Percentiles rank a stretch among this genome's conserved stretches.
Evolutionary conservation across 2,797 vertebrate species (phyloP).

Genomic region (Tiaroga cobitis): DNA sequence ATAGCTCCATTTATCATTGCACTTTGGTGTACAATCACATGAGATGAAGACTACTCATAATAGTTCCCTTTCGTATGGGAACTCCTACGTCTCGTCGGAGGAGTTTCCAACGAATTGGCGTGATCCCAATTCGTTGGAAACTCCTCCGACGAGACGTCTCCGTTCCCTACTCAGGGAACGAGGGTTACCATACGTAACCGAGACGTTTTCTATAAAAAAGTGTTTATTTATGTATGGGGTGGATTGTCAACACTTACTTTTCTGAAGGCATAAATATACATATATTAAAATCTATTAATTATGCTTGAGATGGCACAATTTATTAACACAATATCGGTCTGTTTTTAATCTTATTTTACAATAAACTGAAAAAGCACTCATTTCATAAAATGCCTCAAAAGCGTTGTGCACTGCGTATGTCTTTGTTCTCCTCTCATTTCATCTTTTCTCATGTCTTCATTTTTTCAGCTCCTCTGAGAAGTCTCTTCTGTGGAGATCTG

Average conservation of each 20-base stretch:
- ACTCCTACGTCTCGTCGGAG: no score
- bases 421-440: slow-evolving; percentile 23
- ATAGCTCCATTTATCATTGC: neutral
- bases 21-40: neutral
- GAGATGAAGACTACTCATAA: neutral
- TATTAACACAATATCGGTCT: neutral
- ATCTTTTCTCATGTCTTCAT: slow-evolving; percentile 17
- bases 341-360: neutral
- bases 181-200: no score
- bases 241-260: neutral
- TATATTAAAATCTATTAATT: neutral
- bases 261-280: neutral
- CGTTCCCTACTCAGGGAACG: no score
- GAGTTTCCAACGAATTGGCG: no score
- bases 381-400: neutral
- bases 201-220: slow-evolving; percentile 2
- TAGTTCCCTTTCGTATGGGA: no score
- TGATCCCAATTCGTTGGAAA: no score
- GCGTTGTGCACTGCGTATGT: neutral
- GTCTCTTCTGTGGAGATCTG: slow-evolving; percentile 96
- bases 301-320: neutral
- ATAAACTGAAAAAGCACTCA: neutral
- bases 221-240: neutral
- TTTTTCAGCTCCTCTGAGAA: slow-evolving; percentile 93
- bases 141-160: no score